Conservation (phyloP, 2,888 invertebrate species). For the Tinea pellionella region DNA sequence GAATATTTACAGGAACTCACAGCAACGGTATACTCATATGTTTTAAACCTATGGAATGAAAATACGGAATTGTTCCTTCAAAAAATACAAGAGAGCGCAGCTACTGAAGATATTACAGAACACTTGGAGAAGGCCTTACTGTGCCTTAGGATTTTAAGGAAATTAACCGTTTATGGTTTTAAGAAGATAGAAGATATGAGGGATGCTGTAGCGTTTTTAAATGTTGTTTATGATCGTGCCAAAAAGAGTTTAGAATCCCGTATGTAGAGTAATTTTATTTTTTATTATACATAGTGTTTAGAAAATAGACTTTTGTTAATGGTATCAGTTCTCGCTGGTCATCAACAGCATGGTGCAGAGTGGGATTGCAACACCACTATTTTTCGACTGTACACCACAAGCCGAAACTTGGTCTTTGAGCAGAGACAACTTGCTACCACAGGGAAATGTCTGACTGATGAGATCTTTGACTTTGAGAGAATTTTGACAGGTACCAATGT, state of each 20-base stretch:
- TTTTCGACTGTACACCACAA: no score
- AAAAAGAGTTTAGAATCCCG: constrained; percentile 85
- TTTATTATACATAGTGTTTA: neutral
- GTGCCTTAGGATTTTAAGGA: constrained; percentile 84
- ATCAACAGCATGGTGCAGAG: no score
- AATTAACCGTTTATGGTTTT: constrained; percentile 85
- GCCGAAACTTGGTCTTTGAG: no score
- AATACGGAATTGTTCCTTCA: constrained; percentile 76
- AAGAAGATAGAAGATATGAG: constrained; percentile 80
- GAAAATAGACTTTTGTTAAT: neutral
- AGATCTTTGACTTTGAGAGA: no score
- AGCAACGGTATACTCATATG: constrained; percentile 76
- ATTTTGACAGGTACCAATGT: no score
- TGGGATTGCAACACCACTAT: no score
- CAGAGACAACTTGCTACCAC: no score
- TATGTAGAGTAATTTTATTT: constrained; percentile 63
- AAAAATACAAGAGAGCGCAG: constrained; percentile 71
- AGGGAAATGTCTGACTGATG: no score
- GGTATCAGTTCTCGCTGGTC: no score
- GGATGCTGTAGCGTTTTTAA: constrained; percentile 82
- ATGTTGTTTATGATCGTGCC: constrained; percentile 81
- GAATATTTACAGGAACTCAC: constrained; percentile 75
- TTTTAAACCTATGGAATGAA: constrained; percentile 84
- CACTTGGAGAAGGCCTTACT: constrained; percentile 84
- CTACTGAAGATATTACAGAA: constrained; percentile 71